Evolutionary conservation across 2,888 invertebrate species (phyloP), one percentile per base, ranked within the genome.

Genomic region (Phrixothrix hirtus): DNA sequence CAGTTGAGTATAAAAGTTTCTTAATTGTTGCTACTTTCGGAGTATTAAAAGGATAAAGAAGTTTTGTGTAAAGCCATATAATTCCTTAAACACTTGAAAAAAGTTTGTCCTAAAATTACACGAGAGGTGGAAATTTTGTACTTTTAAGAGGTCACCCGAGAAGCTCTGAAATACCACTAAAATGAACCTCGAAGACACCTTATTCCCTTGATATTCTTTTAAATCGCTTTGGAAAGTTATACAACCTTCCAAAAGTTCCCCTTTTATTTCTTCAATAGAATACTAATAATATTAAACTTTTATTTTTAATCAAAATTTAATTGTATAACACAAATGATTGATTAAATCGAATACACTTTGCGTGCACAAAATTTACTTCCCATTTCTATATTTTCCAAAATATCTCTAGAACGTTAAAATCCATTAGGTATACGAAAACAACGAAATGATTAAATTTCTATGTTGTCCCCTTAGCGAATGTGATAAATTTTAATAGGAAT

Each of bases 41-140:
- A 42, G 31, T 31, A 31, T 42, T 43, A 43, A 34, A 26, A 15
- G 34, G 34, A 43, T 43, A 34, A 43, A 34, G 17, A 36, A 16
- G 31, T 35, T 34, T 44, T 15, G 25, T 21, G 44, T 25, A 44
- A 34, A 43, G 25, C 35, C 44, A 29, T 44, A 26, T 43, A 44
- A 44, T 44, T 44, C 44, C 17, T 13, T 26, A 21, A 38, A 32
- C 25, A 46, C 46, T 46, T 25, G n/a, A 45, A 37, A n/a, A 29
- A 38, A 46, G 25, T 46, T 32, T 46, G 13, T 10, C 25, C 25
- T 30, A 46, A 46, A 46, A 46, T 45, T 45, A 37, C 29, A 36
- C 37, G 25, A 26, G 21, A 43, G 34, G 17, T 32, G 11, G 39
- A 34, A 11, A 36, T 38, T 38, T 26, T 27, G 25, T 10, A 26